A percentile compares a stretch with the other conserved stretches of the same genome.
Conservation (phyloP, 2,888 invertebrate genomes). For the Strigamia crassipes region DNA sequence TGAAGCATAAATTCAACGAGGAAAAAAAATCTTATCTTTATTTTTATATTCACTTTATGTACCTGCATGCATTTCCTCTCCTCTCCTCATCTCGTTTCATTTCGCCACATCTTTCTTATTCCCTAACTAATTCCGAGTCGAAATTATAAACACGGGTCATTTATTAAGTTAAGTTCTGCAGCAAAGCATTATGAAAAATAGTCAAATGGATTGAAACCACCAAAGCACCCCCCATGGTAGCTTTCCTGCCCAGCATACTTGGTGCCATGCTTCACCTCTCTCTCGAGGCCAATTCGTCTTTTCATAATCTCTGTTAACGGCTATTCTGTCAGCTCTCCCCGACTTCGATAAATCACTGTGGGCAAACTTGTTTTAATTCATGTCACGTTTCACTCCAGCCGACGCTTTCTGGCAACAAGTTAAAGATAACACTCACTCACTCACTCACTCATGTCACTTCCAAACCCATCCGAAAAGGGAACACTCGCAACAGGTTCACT, state of each 20-base stretch:
- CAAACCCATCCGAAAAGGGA: background rate
- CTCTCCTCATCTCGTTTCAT: background rate
- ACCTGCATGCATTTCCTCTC: background rate
- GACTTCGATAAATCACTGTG: conserved; percentile 39
- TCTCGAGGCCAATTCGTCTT: conserved; percentile 42
- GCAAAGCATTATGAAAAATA: conserved; percentile 35
- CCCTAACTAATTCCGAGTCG: background rate
- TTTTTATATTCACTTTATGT: conserved; percentile 5
- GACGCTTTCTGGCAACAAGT: conserved; percentile 19
- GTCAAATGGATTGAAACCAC: conserved; percentile 32
- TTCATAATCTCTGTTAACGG: conserved; percentile 42
- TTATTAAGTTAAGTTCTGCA: conserved; percentile 36
- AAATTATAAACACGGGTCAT: conserved; percentile 26
- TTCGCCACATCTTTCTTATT: background rate
- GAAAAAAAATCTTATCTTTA: conserved; percentile 4
- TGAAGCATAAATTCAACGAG: conserved; percentile 7
- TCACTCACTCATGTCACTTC: conserved; percentile 32
- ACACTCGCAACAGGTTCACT: background rate
- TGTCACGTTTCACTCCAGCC: conserved; percentile 39
- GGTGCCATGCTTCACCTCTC: conserved; percentile 40
- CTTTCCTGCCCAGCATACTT: conserved; percentile 35
- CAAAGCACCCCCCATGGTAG: conserved; percentile 40
- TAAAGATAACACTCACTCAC: conserved; percentile 42
- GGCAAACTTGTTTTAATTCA: conserved; percentile 40
- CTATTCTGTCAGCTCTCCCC: conserved; percentile 42